These are phyloP conservation scores for Mormyrus iriodes DNA, from an alignment of 2,113 vertebrate genomes.

Conservation along the genomic window DNA sequence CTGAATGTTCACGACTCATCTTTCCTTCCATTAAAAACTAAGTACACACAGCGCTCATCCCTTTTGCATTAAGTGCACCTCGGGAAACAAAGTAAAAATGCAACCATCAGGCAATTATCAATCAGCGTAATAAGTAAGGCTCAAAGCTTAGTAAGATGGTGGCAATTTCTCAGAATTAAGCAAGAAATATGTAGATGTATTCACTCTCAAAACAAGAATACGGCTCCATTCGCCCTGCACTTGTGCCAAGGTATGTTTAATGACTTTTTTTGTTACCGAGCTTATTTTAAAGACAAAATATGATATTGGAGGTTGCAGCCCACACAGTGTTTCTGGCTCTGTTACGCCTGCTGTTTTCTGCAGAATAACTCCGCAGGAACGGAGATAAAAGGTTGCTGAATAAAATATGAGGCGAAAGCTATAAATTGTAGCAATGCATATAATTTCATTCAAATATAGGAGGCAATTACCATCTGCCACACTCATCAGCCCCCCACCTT, in stretches of 20 bases:
- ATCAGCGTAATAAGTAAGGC: background rate
- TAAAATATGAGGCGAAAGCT: slow-evolving; percentile 99
- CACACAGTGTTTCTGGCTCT: slow-evolving; percentile 74
- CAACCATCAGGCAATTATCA: background rate
- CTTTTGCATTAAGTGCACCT: too few relatives aligned
- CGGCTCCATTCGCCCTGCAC: slow-evolving; percentile 45
- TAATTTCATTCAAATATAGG: slow-evolving; percentile 99
- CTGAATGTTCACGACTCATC: too few relatives aligned
- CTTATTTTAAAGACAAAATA: slow-evolving; percentile 82
- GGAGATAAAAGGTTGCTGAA: slow-evolving; percentile 99
- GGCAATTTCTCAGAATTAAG: background rate
- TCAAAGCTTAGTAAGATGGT: background rate
- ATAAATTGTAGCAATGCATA: slow-evolving; percentile 99
- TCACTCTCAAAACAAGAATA: slow-evolving; percentile 38
- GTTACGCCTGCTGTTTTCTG: slow-evolving; percentile 98
- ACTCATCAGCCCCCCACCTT: slow-evolving; percentile 99
- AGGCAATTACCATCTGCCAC: slow-evolving; percentile 99
- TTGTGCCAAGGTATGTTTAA: slow-evolving; percentile 62
- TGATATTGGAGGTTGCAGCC: slow-evolving; percentile 75
- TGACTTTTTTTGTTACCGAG: slow-evolving; percentile 89
- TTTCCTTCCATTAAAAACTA: too few relatives aligned
- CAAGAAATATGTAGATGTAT: background rate
- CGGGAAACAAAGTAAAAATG: background rate
- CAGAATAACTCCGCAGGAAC: slow-evolving; percentile 99
- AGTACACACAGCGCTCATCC: too few relatives aligned